Conservation (phyloP, 2,113 vertebrate genomes). For the Gila orcuttii region DNA sequence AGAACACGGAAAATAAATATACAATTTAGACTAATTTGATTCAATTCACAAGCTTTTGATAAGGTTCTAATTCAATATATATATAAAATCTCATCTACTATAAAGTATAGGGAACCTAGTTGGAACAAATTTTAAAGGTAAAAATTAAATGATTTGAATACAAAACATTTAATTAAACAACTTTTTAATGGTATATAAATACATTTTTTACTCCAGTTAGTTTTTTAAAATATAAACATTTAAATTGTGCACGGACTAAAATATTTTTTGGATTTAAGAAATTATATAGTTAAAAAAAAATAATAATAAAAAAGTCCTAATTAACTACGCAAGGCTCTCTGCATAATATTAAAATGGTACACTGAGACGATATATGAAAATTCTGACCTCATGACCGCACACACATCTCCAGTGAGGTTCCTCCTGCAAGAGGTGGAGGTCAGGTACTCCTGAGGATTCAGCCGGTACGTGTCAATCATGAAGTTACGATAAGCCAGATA, state of each 20-base stretch:
- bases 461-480: conserved; percentile 97
- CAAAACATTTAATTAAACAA: too few relatives aligned
- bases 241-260: too few relatives aligned
- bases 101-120: too few relatives aligned
- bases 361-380: not conserved
- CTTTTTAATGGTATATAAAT: too few relatives aligned
- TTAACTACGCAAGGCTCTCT: not conserved
- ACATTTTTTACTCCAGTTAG: too few relatives aligned
- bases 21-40: not conserved
- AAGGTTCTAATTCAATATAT: not conserved
- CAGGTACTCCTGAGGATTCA: conserved; percentile 97
- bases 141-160: too few relatives aligned
- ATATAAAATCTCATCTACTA: too few relatives aligned
- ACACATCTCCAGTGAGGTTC: conserved; percentile 94
- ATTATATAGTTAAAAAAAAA: too few relatives aligned
- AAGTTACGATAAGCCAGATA: conserved; percentile 98
- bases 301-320: not conserved
- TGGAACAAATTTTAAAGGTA: too few relatives aligned
- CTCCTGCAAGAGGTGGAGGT: conserved; percentile 96
- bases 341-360: not conserved
- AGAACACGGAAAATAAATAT: not conserved
- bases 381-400: conserved; percentile 93
- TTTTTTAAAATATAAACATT: too few relatives aligned
- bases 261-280: not conserved
- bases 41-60: not conserved